Evolutionary conservation across 2,113 vertebrate genomes (phyloP).

Genomic region (Axis porcinus): DNA sequence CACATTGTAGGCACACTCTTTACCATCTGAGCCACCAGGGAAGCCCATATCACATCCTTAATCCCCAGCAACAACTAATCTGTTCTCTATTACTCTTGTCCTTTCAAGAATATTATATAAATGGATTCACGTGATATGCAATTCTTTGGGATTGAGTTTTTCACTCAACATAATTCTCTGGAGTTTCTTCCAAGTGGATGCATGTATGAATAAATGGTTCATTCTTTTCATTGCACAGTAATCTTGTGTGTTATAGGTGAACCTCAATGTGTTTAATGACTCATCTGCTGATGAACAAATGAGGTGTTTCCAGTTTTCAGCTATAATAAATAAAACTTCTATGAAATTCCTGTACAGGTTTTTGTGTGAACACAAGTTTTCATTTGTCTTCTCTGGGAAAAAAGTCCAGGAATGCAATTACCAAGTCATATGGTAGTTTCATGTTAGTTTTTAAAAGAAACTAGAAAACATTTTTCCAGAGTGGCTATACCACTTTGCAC

Average conservation of each 20-base stretch:
- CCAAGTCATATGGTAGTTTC: background rate
- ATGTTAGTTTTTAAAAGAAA: background rate
- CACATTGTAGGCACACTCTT: too few species aligned
- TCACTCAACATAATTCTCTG: background rate
- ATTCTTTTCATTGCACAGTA: background rate
- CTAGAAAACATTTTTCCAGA: background rate
- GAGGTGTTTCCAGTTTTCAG: background rate
- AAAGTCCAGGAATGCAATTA: background rate
- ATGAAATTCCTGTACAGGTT: background rate
- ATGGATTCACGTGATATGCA: background rate
- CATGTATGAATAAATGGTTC: background rate
- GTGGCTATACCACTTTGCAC: background rate
- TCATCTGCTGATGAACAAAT: background rate
- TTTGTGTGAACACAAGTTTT: background rate
- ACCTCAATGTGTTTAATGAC: background rate
- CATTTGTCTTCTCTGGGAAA: background rate
- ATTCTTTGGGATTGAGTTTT: background rate
- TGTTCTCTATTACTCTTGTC: background rate
- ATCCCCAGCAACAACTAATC: background rate
- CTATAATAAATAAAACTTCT: background rate
- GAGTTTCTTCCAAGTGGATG: background rate
- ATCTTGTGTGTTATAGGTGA: background rate
- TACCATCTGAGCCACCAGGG: too few species aligned
- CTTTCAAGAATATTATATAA: background rate
- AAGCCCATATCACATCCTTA: background rate